These are phyloP conservation scores for Trichogramma evanescens DNA, from an alignment of 2,888 invertebrate genomes.

Conservation along the genomic window DNA sequence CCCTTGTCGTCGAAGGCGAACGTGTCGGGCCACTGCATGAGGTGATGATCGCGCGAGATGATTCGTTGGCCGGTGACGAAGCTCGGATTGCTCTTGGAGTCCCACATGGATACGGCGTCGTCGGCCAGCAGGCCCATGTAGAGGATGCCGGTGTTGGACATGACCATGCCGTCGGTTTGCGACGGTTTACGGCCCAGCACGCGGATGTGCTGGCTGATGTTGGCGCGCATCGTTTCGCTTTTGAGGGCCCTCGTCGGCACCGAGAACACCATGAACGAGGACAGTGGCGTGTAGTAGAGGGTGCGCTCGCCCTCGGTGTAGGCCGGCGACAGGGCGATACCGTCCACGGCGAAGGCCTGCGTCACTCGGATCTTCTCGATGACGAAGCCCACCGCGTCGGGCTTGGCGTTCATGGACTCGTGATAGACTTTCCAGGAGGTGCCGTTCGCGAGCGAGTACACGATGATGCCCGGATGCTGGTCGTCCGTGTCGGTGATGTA, in stretches of 20 bases:
- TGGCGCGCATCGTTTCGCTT: constrained; percentile 50
- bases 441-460: constrained; percentile 59
- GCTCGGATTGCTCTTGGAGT: constrained; percentile 59
- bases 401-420: constrained; percentile 58
- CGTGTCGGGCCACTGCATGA: constrained; percentile 68
- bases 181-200: constrained; percentile 60
- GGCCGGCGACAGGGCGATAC: constrained; percentile 63
- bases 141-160: constrained; percentile 63
- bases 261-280: constrained; percentile 61
- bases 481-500: constrained; percentile 68
- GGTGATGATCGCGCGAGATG: constrained; percentile 60
- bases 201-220: constrained; percentile 46
- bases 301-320: constrained; percentile 27
- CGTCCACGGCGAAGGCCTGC: constrained; percentile 60
- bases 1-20: constrained; percentile 63
- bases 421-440: constrained; percentile 67
- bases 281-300: constrained; percentile 62
- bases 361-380: constrained; percentile 56
- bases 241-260: constrained; percentile 57
- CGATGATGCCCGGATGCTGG: constrained; percentile 65
- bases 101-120: constrained; percentile 66
- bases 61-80: constrained; percentile 55
- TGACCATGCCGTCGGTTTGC: constrained; percentile 68
- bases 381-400: constrained; percentile 55
- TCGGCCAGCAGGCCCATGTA: constrained; percentile 65